Percentiles rank a stretch among this genome's conserved stretches.
These are phyloP conservation scores for Sceloporus tristichus DNA, from an alignment of 2,113 vertebrate genomes.

Conservation along the genomic window DNA sequence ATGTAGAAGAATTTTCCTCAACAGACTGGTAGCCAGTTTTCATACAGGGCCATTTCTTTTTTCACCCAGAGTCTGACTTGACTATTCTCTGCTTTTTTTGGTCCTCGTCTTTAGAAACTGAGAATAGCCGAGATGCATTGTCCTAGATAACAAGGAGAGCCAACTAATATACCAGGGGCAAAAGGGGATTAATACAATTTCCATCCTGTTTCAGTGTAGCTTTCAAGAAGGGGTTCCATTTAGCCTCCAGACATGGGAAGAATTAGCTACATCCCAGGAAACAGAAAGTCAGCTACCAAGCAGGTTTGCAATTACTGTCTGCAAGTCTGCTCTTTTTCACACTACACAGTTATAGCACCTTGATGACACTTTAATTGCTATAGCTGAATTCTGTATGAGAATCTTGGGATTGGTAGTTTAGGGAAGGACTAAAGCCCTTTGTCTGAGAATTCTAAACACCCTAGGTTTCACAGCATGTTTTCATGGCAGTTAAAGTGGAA, in stretches of 20 bases:
- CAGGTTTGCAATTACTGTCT: neutral
- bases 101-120: neutral
- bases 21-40: neutral
- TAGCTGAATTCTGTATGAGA: no score
- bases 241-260: neutral
- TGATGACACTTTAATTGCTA: no score
- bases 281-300: neutral
- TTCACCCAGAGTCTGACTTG: neutral
- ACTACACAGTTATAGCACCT: no score
- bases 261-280: neutral
- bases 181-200: neutral
- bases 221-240: neutral
- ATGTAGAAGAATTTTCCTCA: neutral
- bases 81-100: neutral
- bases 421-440: no score
- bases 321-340: no score
- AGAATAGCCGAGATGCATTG: no score
- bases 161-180: neutral
- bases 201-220: neutral
- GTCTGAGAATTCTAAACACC: no score
- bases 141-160: neutral
- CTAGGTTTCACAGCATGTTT: no score
- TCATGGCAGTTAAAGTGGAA: no score
- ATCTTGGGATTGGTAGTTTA: no score
- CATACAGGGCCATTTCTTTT: neutral